Evolutionary conservation across 2,888 invertebrate genomes (phyloP), one percentile per base, ranked within the genome.

Genomic region (Meghimatium bilineatum): DNA sequence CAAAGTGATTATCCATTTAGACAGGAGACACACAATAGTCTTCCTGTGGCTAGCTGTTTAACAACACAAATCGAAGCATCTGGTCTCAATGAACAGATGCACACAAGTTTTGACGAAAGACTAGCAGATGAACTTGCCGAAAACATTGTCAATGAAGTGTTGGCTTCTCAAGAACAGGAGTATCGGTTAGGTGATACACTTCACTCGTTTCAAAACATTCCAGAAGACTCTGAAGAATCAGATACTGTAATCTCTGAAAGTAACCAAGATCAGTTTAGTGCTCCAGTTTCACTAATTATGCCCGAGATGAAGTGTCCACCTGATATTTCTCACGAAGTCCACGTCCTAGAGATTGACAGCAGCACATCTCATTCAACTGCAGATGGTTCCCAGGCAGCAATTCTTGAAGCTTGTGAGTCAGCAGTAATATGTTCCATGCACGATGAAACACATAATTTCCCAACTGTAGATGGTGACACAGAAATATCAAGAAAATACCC

Each of bases 71-170:
- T 36, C 1, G 76, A 77, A 10, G n/a, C 14, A 26, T 14, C 60
- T 36, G 60, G 38, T 6, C 63, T 38, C n/a, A 34, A 38, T 12
- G 76, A 63, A n/a, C 38, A 56, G 56, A 71, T 76, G 72, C 82
- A 82, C 14, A 67, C 44, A 26, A 67, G 67, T 10, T 83, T 83
- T 78, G 83, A 83, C 44, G 83, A 83, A 71, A 82, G 75, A 49
- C 67, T 84, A 10, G 84, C 82, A 1, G 81, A 82, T 32, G 84
- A 84, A 67, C 63, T 86, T 20, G 86, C 84, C 23, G 86, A 86
- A 44, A 86, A 86, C 29, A 77, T 86, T 2, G 86, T 86, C 34
- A 86, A 86, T 56, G 86, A 86, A 36, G 86, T 84, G 2, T 32
- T 86, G 67, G 86, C 81, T 44, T 74, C 75, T 26, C 81, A 86